Evolutionary conservation across 2,888 invertebrate species (phyloP), one percentile per base, ranked within the genome.

Genomic region (Cacoxenus indagator): DNA sequence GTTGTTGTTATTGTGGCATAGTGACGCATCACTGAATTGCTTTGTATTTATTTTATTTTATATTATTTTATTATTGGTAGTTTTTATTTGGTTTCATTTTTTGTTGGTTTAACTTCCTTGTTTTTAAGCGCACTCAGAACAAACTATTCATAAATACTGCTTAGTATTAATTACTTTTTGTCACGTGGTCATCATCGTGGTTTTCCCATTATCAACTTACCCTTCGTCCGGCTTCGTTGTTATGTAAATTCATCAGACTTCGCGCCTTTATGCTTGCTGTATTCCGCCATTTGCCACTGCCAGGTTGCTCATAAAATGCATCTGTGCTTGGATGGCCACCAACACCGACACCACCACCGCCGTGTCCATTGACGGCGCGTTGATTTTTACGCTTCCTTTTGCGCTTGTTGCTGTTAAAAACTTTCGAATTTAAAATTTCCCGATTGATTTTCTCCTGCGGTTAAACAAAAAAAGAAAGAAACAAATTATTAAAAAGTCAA

Each of bases 161-260:
- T 37, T 37, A 37, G 8, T 37, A 37, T 8, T 37, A 37, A 37
- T 37, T 37, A 37, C 8, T 11, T 37, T 1, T 1, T 37, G 8
- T 37, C 1, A 9, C 31, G 0, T 31, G 5, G 31, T 55, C 24
- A 11, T 55, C 24, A 24, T n/a, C 24, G 24, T 55, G 14, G 27
- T 3, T 55, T 31, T 31, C 37, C 14, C 8, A 5, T 27, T 43
- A 17, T 24, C 8, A 59, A 88, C 92, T 91, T 90, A 98, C 98
- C 92, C 97, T 91, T 85, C 99, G 90, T 11, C 99, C 99, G 45
- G 98, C 99, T 88, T 99, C 98, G 88, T 99, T 99, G 89, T 99
- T 99, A 88, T 98, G 98, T 67, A 98, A 90, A 90, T 99, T 98
- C 96, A 99, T 98, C 74, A 98, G 90, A 84, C 95, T 94, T 48